These are phyloP conservation scores for Euglossa dilemma DNA, from an alignment of 1,140 invertebrate species.

Conservation along the genomic window DNA sequence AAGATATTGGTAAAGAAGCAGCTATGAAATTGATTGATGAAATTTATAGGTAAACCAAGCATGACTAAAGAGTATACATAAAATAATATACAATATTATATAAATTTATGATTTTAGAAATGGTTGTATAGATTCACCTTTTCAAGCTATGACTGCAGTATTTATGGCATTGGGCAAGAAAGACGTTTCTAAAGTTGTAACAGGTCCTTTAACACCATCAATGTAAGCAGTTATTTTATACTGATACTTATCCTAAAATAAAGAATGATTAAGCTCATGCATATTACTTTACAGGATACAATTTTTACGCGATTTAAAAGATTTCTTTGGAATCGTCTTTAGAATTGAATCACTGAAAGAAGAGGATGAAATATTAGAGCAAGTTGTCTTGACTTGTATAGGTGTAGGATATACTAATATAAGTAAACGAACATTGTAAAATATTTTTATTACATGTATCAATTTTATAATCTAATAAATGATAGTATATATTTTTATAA, in stretches of 20 bases:
- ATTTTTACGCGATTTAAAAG: conserved; percentile 93
- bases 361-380: conserved; percentile 86
- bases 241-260: conserved; percentile 47
- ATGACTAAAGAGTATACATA: not conserved
- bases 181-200: conserved; percentile 95
- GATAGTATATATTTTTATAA: conserved; percentile 16
- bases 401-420: conserved; percentile 97
- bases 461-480: conserved; percentile 43
- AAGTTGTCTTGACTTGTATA: conserved; percentile 94
- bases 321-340: conserved; percentile 96
- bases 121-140: conserved; percentile 95
- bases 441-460: conserved; percentile 17
- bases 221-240: conserved; percentile 82
- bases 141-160: conserved; percentile 92
- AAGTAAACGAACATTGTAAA: conserved; percentile 90
- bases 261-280: not conserved
- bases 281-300: conserved; percentile 88
- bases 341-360: conserved; percentile 91
- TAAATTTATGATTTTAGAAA: conserved; percentile 82
- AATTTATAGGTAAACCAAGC: conserved; percentile 86
- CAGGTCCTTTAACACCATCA: conserved; percentile 88
- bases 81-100: not conserved
- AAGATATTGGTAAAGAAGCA: conserved; percentile 94
- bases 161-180: conserved; percentile 97
- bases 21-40: conserved; percentile 93